These are phyloP conservation scores for Drosophila anceps DNA, from an alignment of 2,888 invertebrate species.

Conservation along the genomic window DNA sequence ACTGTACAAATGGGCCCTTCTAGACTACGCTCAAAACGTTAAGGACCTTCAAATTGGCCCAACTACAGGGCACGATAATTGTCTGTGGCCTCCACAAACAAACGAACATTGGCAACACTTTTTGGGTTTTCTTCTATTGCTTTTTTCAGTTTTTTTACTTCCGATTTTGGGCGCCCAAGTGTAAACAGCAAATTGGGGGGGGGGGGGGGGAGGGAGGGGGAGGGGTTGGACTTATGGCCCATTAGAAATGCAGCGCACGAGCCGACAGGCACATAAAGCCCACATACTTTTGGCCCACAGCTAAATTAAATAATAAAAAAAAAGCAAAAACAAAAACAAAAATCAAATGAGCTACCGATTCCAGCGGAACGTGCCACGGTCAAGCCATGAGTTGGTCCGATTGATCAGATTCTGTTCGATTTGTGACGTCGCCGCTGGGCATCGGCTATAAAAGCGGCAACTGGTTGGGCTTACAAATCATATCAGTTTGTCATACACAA, in stretches of 20 bases:
- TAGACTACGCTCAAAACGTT: background rate
- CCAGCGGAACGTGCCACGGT: constrained; percentile 63
- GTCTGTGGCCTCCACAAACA: constrained; percentile 27
- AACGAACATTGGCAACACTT: constrained; percentile 54
- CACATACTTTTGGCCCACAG: constrained; percentile 50
- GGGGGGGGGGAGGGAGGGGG: too few species aligned
- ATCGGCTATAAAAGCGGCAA: constrained; percentile 69
- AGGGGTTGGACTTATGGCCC: constrained; percentile 10
- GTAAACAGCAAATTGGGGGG: constrained; percentile 40
- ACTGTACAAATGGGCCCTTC: background rate
- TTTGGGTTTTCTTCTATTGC: background rate
- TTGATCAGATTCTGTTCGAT: constrained; percentile 35
- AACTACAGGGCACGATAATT: constrained; percentile 38
- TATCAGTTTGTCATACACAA: constrained; percentile 69
- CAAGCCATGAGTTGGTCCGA: constrained; percentile 21
- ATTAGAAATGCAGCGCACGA: constrained; percentile 72
- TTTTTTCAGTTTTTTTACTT: constrained; percentile 51
- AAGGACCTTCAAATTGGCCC: background rate
- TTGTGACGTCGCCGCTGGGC: constrained; percentile 30
- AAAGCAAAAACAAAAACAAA: constrained; percentile 4
- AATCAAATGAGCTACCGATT: constrained; percentile 41
- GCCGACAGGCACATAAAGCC: constrained; percentile 64
- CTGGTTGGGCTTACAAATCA: constrained; percentile 50
- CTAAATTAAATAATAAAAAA: constrained; percentile 55
- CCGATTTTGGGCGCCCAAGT: constrained; percentile 64